A percentile compares a stretch with the other conserved stretches of the same genome.
phyloP scores from a whole-genome alignment of 1,140 invertebrate species.

The Hylaeus volcanicus region DNA sequence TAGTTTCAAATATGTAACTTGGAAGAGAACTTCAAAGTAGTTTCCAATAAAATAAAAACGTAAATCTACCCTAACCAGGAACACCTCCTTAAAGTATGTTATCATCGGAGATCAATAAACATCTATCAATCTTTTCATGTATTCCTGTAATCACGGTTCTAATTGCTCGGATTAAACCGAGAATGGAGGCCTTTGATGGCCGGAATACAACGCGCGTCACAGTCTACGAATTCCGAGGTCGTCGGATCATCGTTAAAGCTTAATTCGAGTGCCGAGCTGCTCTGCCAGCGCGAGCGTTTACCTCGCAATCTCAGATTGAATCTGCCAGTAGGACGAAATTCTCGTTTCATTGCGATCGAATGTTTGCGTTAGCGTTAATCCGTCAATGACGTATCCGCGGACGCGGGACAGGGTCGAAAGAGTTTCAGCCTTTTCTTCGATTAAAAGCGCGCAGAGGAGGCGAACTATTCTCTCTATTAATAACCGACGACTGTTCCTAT shows the following conservation, averaged over 20 bases:
- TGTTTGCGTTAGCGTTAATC: not conserved
- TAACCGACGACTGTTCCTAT: not conserved
- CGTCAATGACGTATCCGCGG: not conserved
- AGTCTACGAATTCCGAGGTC: constrained; percentile 28
- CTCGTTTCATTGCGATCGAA: not conserved
- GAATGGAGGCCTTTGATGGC: constrained; percentile 22
- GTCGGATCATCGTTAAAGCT: constrained; percentile 17
- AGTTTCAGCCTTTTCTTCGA: not conserved
- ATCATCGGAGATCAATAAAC: too few species aligned
- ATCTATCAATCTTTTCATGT: not conserved
- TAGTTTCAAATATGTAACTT: too few species aligned
- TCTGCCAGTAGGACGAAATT: constrained; percentile 1
- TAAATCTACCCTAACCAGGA: too few species aligned
- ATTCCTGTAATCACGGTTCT: constrained; percentile 5
- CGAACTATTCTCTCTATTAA: not conserved
- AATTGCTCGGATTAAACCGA: constrained; percentile 32
- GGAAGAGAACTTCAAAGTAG: too few species aligned
- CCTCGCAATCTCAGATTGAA: constrained; percentile 1
- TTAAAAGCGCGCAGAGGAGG: not conserved
- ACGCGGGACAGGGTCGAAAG: not conserved
- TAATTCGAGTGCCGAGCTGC: constrained; percentile 12
- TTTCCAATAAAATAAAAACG: too few species aligned
- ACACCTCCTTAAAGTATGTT: too few species aligned
- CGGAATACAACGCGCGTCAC: constrained; percentile 11
- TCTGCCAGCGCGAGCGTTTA: not conserved